Evolutionary conservation across 2,113 vertebrate species (phyloP), one percentile per base, ranked within the genome.

Genomic region (Nerophis ophidion): DNA sequence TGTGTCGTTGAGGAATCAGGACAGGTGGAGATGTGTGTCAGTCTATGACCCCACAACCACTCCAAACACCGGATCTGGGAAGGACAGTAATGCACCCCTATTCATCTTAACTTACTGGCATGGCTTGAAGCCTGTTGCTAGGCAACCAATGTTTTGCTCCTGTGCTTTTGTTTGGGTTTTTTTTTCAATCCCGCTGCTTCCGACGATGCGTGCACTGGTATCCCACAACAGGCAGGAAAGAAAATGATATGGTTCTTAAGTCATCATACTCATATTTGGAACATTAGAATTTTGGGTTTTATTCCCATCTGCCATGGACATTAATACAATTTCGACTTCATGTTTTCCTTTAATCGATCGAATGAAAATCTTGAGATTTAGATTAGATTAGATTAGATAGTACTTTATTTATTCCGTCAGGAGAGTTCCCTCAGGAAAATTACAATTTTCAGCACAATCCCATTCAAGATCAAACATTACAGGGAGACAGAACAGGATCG

Each of bases 121-220:
- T 79, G 62, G 72, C 79, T 81, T 72, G 56, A 76, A 73, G 68
- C 35, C 74, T 74, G 87, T 88, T 87, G 75, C 88, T 60, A 5
- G 16, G 87, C 68, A 77, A 91, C 88, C 84, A 86, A 91, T 91
- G 89, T 91, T 91, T 89, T 86, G 80, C 63, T 1, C 46, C 70
- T 36, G 60, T 10, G 34, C 75, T 80, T 85, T 77, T 73, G 70
- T 85, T 87, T 86, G 79, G 57, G 34, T 60, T 55, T 68, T 71
- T 71, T 78, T 72, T 64, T 33, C 9, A 14, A 17, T 61, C 17
- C 40, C n/a, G 11, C n/a, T 63, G 44, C 36, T 38, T 52, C 61
- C n/a, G n/a, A 19, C 46, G 42, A 54, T 35, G 40, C 69, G 54
- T 8, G 58, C 50, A 70, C 42, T 47, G 55, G 44, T 48, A 60